Percentiles rank a stretch among this genome's conserved stretches.
Evolutionary conservation across 2,888 invertebrate genomes (phyloP).

Genomic region (Atrina japonica): DNA sequence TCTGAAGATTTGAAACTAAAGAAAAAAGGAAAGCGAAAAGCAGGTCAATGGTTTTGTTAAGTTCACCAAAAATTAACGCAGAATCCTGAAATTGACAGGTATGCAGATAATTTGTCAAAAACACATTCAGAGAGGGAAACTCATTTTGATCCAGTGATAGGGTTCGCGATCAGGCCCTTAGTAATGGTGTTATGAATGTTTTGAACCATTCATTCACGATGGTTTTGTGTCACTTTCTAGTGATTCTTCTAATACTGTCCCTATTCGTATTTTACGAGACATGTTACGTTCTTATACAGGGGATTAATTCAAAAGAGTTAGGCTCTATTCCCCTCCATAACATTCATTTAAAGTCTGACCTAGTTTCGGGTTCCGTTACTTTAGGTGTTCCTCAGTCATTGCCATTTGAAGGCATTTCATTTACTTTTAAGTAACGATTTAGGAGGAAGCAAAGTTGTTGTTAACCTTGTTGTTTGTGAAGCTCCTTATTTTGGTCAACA

Average conservation of each 20-base stretch:
- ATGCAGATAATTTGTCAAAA: too few relatives aligned
- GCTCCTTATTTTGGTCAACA: conserved; percentile 1
- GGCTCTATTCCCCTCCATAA: conserved; percentile 42
- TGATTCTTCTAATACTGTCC: not conserved
- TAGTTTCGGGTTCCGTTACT: conserved; percentile 36
- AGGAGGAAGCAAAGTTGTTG: conserved; percentile 37
- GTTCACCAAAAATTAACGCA: too few relatives aligned
- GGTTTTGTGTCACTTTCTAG: conserved; percentile 36
- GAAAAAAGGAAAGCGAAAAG: conserved; percentile 16
- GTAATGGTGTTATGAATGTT: conserved; percentile 28
- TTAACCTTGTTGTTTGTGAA: conserved; percentile 21
- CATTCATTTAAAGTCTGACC: conserved; percentile 36
- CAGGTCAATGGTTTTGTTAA: not conserved
- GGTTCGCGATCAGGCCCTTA: conserved; percentile 1
- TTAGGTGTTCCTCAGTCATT: conserved; percentile 30
- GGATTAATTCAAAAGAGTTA: conserved; percentile 31
- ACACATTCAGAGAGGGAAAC: too few relatives aligned
- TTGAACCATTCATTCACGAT: conserved; percentile 42
- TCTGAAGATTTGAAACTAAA: conserved; percentile 38
- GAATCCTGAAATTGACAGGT: too few relatives aligned
- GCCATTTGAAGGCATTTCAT: conserved; percentile 36
- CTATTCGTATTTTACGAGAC: conserved; percentile 42
- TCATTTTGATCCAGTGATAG: too few relatives aligned
- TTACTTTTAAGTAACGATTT: conserved; percentile 46
- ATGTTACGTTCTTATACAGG: conserved; percentile 43